phyloP scores from a whole-genome alignment of 1,140 invertebrate species.

The Diachasmimorpha longicaudata region DNA sequence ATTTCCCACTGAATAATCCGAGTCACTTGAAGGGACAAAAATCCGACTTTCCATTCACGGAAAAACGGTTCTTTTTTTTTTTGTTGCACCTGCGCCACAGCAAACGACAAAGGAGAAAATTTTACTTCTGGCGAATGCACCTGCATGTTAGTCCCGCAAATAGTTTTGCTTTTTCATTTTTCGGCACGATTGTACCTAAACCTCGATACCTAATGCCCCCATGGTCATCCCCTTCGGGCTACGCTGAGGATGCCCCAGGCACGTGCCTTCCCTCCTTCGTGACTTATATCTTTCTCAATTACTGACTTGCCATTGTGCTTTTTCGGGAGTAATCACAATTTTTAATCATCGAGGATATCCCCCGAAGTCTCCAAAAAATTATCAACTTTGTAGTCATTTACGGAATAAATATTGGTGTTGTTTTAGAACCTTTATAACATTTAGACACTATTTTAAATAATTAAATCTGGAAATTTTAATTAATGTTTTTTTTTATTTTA shows the following conservation, averaged over 20 bases:
- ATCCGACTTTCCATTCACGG: neutral
- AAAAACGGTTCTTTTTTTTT: slow-evolving; percentile 4
- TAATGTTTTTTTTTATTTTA: too few relatives aligned
- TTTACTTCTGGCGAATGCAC: slow-evolving; percentile 4
- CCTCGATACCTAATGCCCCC: neutral
- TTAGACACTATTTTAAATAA: too few relatives aligned
- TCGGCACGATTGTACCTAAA: neutral
- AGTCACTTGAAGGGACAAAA: neutral
- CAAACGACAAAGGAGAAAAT: slow-evolving; percentile 3
- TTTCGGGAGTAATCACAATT: neutral
- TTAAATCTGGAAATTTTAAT: too few relatives aligned
- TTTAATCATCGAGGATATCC: neutral
- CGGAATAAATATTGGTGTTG: neutral
- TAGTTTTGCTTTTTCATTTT: slow-evolving; percentile 3
- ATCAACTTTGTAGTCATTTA: neutral
- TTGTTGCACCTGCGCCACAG: neutral
- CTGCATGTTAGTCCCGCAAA: slow-evolving; percentile 10
- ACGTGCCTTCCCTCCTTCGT: neutral
- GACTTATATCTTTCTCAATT: slow-evolving; percentile 11
- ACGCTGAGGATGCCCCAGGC: neutral
- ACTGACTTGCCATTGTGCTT: neutral
- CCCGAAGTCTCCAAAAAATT: neutral
- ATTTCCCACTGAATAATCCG: neutral
- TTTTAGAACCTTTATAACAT: too few relatives aligned
- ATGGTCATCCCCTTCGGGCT: neutral